Percentiles rank a stretch among this genome's conserved stretches.
These are phyloP conservation scores for Boleophthalmus pectinirostris DNA, from an alignment of 2,113 vertebrate genomes.

Conservation along the genomic window DNA sequence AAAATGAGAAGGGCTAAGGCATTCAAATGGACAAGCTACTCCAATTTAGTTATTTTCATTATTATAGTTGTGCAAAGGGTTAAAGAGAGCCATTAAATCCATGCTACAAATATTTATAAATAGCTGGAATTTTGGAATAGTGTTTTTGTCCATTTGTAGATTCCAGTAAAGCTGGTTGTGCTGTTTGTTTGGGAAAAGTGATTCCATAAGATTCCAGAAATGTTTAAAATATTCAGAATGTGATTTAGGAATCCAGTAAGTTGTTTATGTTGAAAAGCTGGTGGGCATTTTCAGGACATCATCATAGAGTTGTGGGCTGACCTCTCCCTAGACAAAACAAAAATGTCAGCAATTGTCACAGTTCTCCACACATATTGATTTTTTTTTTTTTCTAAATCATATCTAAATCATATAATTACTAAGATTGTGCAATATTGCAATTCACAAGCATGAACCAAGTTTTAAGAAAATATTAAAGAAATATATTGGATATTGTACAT, in stretches of 20 bases:
- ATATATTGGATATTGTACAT: no score
- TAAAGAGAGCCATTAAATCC: slow-evolving; percentile 41
- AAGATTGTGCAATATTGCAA: background rate
- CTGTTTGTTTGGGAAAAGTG: slow-evolving; percentile 24
- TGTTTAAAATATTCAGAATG: slow-evolving; percentile 9
- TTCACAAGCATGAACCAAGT: no score
- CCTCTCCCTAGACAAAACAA: slow-evolving; percentile 83
- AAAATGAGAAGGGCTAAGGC: slow-evolving; percentile 70
- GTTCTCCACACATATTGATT: no score
- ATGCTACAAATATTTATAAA: slow-evolving; percentile 54
- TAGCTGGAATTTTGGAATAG: slow-evolving; percentile 35
- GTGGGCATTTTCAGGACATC: slow-evolving; percentile 64
- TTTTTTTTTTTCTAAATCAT: background rate
- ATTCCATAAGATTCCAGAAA: slow-evolving; percentile 26
- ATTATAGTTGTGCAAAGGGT: slow-evolving; percentile 35
- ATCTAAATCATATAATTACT: background rate
- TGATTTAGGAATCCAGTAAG: slow-evolving; percentile 18
- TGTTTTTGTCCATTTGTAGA: slow-evolving; percentile 27
- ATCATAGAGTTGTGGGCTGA: slow-evolving; percentile 95
- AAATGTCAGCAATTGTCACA: background rate
- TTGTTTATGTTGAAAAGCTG: slow-evolving; percentile 10
- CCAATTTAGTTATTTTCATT: slow-evolving; percentile 40
- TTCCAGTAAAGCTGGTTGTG: slow-evolving; percentile 39
- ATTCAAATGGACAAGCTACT: slow-evolving; percentile 68
- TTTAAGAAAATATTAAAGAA: no score